phyloP scores from a whole-genome alignment of 2,888 invertebrate species.

The Sacculina carcini region DNA sequence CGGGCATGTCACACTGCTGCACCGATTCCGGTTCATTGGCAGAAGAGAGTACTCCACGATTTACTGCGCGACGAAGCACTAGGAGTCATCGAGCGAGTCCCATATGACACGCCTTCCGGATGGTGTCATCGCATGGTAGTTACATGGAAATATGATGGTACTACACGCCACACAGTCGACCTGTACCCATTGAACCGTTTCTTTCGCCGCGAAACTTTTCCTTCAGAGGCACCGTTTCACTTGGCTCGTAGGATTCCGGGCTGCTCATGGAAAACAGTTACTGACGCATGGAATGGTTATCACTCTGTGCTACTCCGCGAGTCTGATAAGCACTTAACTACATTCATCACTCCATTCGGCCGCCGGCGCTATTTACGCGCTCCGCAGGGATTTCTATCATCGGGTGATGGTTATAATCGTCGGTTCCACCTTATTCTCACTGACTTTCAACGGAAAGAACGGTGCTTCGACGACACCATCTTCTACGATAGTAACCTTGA shows the following conservation, averaged over 20 bases:
- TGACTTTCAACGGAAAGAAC: not conserved
- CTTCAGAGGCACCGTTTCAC: not conserved
- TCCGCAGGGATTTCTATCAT: conserved; percentile 2
- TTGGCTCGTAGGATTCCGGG: not conserved
- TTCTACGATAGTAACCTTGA: no score
- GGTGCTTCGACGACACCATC: conserved; percentile 3
- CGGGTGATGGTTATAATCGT: not conserved
- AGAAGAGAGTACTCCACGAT: not conserved
- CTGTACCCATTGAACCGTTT: not conserved
- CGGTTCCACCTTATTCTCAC: no score
- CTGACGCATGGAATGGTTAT: not conserved
- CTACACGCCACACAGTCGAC: not conserved
- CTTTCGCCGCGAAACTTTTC: not conserved
- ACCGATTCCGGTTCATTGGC: not conserved
- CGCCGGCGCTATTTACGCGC: not conserved
- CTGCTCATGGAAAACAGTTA: not conserved
- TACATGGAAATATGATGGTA: not conserved
- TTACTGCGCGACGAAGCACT: not conserved
- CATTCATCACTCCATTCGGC: no score
- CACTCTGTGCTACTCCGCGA: not conserved
- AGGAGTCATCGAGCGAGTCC: not conserved
- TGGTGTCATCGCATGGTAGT: not conserved
- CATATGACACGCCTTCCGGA: not conserved
- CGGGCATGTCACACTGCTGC: not conserved
- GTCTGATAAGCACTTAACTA: conserved; percentile 1